Conservation (phyloP, 2,797 vertebrate species). For the Leontopithecus rosalia region DNA sequence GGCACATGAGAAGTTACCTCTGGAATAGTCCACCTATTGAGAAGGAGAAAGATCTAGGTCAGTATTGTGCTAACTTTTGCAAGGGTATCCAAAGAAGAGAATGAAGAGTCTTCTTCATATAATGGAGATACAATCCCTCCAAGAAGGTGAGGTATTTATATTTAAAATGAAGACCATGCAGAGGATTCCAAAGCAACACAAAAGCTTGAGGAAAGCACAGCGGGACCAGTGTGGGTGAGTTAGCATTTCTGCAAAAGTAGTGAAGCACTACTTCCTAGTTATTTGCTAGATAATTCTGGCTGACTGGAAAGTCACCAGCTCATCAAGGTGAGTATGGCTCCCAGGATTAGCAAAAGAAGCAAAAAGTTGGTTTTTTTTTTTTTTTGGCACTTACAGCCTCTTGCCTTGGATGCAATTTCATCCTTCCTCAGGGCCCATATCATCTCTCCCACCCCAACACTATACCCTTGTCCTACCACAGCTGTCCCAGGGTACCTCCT, state of each 20-base stretch:
- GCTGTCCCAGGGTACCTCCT: background rate
- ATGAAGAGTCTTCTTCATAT: background rate
- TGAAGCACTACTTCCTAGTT: background rate
- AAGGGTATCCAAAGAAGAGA: background rate
- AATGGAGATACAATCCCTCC: background rate
- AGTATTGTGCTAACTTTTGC: background rate
- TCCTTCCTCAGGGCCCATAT: background rate
- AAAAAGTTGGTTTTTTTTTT: background rate
- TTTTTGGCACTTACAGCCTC: background rate
- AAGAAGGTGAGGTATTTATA: background rate
- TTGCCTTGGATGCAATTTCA: background rate
- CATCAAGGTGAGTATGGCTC: background rate
- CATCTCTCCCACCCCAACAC: background rate
- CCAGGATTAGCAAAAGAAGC: background rate
- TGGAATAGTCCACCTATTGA: background rate
- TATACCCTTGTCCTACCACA: background rate
- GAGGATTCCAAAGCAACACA: background rate
- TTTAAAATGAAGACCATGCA: background rate
- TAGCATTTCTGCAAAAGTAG: background rate
- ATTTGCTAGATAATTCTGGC: background rate
- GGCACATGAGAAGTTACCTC: background rate
- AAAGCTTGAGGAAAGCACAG: background rate
- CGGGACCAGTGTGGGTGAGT: background rate
- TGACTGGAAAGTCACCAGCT: background rate
- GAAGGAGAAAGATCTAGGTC: background rate